Evolutionary conservation across 1,140 invertebrate genomes (phyloP).

Genomic region (Colletes latitarsis): DNA sequence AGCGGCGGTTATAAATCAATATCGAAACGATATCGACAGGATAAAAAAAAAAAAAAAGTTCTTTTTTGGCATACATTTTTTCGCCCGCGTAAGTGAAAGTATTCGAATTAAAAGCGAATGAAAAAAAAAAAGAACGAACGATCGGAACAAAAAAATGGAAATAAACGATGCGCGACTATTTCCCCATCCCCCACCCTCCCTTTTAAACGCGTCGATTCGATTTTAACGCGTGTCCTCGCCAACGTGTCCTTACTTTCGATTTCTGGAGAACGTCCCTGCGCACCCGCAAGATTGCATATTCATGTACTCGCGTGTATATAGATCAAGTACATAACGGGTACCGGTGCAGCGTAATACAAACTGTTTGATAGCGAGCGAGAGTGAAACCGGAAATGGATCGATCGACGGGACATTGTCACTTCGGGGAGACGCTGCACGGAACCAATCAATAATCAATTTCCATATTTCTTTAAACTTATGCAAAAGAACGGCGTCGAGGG

Average conservation of each 20-base stretch:
- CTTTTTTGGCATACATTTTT: neutral
- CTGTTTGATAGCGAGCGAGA: conserved; percentile 55
- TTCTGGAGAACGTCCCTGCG: conserved; percentile 26
- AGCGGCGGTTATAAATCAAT: conserved; percentile 12
- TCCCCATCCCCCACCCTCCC: neutral
- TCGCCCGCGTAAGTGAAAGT: conserved; percentile 22
- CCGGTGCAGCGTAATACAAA: conserved; percentile 18
- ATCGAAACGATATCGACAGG: neutral
- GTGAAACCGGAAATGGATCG: conserved; percentile 65
- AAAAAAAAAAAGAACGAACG: neutral
- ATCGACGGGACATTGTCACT: conserved; percentile 56
- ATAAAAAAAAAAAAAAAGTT: too few species aligned
- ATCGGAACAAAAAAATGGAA: conserved; percentile 1
- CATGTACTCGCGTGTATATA: conserved; percentile 23
- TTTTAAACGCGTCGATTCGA: neutral
- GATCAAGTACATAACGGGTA: conserved; percentile 45
- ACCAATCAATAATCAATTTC: conserved; percentile 58
- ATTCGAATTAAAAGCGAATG: conserved; percentile 17
- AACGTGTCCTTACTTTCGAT: conserved; percentile 34
- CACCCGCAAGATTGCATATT: conserved; percentile 38
- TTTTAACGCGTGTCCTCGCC: neutral
- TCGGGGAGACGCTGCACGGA: conserved; percentile 47
- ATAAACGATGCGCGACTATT: neutral
- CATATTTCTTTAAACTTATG: conserved; percentile 52
- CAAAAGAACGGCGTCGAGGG: neutral